phyloP scores from a whole-genome alignment of 1,140 invertebrate genomes.

The Pissodes strobi region DNA sequence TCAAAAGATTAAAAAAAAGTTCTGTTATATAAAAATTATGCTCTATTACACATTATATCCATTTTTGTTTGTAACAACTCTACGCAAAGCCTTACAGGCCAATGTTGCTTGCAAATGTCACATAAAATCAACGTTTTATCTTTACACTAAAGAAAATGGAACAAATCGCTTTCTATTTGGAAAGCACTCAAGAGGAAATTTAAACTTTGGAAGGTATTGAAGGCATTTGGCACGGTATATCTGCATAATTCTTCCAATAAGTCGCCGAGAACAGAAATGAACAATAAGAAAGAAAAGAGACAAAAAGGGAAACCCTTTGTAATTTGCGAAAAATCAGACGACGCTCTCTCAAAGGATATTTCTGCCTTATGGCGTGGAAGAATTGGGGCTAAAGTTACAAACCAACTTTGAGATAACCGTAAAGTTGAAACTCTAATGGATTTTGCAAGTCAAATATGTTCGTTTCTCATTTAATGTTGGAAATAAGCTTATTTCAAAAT shows the following conservation, averaged over 20 bases:
- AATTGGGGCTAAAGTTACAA: slow-evolving; percentile 21
- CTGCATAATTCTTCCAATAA: slow-evolving; percentile 26
- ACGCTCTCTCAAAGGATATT: slow-evolving; percentile 15
- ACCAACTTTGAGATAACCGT: slow-evolving; percentile 31
- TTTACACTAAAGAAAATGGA: slow-evolving; percentile 5
- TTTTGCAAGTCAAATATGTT: slow-evolving; percentile 43
- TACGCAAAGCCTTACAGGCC: no score
- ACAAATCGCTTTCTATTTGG: slow-evolving; percentile 19
- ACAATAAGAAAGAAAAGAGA: slow-evolving; percentile 11
- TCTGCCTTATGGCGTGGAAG: slow-evolving; percentile 19
- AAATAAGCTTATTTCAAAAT: slow-evolving; percentile 36
- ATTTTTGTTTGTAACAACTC: no score
- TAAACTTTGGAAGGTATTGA: slow-evolving; percentile 22
- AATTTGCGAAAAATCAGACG: slow-evolving; percentile 21
- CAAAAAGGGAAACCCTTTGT: slow-evolving; percentile 3
- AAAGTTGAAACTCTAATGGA: slow-evolving; percentile 42
- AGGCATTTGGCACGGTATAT: slow-evolving; percentile 21
- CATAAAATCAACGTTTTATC: slow-evolving; percentile 10
- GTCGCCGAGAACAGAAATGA: slow-evolving; percentile 12
- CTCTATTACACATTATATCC: no score
- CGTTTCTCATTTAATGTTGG: slow-evolving; percentile 30
- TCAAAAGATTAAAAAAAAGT: no score
- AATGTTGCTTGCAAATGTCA: not conserved
- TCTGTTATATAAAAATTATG: no score
- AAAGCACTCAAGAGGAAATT: slow-evolving; percentile 15